These are phyloP conservation scores for Kuschelorhynchus macadamiae DNA, from an alignment of 2,888 invertebrate species.

Conservation along the genomic window DNA sequence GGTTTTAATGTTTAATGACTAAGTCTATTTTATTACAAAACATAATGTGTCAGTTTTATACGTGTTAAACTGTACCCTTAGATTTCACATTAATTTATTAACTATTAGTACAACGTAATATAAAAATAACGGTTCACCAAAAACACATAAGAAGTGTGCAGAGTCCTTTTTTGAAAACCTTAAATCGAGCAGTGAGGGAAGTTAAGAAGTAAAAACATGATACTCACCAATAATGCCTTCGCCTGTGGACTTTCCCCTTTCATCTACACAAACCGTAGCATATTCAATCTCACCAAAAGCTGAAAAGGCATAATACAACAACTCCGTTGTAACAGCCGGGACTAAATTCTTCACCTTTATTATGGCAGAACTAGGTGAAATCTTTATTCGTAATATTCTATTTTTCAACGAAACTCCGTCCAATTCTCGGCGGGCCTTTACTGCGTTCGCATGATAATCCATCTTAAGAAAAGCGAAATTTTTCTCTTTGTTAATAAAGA, in stretches of 20 bases:
- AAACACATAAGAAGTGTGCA: too few relatives aligned
- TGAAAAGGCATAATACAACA: slow-evolving; percentile 89
- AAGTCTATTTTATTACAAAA: too few relatives aligned
- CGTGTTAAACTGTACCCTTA: too few relatives aligned
- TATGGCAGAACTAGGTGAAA: slow-evolving; percentile 95
- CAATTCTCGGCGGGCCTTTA: slow-evolving; percentile 93
- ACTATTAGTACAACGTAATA: too few relatives aligned
- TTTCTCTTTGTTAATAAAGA: slow-evolving; percentile 94
- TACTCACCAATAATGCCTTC: slow-evolving; percentile 85
- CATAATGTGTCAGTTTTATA: too few relatives aligned
- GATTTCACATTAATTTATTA: too few relatives aligned
- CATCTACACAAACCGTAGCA: slow-evolving; percentile 94
- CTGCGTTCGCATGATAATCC: slow-evolving; percentile 93
- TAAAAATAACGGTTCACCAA: too few relatives aligned
- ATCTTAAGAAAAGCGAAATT: slow-evolving; percentile 97
- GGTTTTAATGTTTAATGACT: too few relatives aligned
- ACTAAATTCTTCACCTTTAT: slow-evolving; percentile 94
- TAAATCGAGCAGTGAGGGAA: too few relatives aligned
- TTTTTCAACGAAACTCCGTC: slow-evolving; percentile 91
- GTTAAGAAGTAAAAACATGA: too few relatives aligned
- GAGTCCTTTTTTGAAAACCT: too few relatives aligned
- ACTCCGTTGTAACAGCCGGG: slow-evolving; percentile 93
- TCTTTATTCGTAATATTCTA: slow-evolving; percentile 90
- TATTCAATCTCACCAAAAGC: slow-evolving; percentile 92
- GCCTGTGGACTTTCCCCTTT: slow-evolving; percentile 93